A percentile compares a stretch with the other conserved stretches of the same genome.
phyloP scores from a whole-genome alignment of 2,797 vertebrate species.

The Salmo trutta region DNA sequence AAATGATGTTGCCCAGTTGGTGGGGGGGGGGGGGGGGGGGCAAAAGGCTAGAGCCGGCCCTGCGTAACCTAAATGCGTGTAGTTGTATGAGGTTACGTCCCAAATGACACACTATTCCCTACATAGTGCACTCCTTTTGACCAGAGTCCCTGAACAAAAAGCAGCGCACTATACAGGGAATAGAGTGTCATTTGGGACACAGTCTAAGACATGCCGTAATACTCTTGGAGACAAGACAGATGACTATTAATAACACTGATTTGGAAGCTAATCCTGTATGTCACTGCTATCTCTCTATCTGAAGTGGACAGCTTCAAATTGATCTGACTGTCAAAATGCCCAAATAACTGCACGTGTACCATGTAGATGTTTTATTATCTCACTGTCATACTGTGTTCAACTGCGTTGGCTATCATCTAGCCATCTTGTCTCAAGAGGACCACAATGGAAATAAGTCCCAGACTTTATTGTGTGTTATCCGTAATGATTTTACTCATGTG shows the following conservation, averaged over 20 bases:
- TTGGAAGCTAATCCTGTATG: slow-evolving; percentile 22
- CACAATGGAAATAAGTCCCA: too few species aligned
- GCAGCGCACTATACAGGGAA: neutral
- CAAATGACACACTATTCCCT: neutral
- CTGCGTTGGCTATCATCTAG: too few species aligned
- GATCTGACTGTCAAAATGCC: slow-evolving; percentile 13
- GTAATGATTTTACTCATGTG: too few species aligned
- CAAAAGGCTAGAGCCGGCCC: too few species aligned
- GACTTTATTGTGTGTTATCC: too few species aligned
- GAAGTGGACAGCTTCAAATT: slow-evolving; percentile 8
- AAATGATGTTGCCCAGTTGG: too few species aligned
- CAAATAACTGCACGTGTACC: neutral
- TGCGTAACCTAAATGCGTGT: slow-evolving; percentile 13
- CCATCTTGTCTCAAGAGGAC: too few species aligned
- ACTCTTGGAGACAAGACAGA: neutral
- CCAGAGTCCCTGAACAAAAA: neutral
- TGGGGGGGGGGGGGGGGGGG: too few species aligned
- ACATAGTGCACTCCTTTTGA: neutral
- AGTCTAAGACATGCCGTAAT: slow-evolving; percentile 8
- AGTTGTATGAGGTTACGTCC: neutral
- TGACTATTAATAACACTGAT: slow-evolving; percentile 15
- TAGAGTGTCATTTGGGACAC: neutral
- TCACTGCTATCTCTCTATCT: slow-evolving; percentile 13
- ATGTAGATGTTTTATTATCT: too few species aligned
- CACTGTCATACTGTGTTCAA: too few species aligned